A percentile compares a stretch with the other conserved stretches of the same genome.
Conservation (phyloP, 2,113 vertebrate species). For the Petaurus breviceps region DNA sequence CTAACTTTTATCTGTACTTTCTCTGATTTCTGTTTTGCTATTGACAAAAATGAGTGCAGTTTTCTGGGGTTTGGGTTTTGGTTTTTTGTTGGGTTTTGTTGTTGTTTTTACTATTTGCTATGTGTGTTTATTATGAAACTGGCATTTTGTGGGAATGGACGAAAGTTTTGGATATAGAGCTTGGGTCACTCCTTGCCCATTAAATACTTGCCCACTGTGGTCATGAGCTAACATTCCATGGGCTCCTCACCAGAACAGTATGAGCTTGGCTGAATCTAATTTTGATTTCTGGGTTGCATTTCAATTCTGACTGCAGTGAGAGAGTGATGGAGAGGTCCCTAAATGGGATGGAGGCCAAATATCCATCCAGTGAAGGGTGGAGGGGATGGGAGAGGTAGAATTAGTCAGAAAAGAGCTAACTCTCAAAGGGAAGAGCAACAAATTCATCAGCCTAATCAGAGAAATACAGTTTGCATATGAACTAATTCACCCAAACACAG, state of each 20-base stretch:
- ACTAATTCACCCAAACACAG: neutral
- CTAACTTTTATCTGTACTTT: neutral
- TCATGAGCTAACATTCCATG: neutral
- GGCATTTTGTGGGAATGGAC: too few relatives aligned
- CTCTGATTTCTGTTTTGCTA: neutral
- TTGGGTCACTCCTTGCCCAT: too few relatives aligned
- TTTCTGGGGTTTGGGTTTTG: too few relatives aligned
- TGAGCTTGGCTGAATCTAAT: neutral
- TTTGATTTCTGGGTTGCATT: neutral
- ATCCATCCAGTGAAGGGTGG: neutral
- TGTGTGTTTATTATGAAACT: too few relatives aligned
- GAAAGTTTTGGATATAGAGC: too few relatives aligned
- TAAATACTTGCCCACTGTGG: neutral
- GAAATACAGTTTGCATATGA: neutral
- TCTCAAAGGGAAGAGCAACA: neutral
- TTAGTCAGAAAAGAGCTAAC: neutral
- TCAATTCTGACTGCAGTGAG: neutral
- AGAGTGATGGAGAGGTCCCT: neutral
- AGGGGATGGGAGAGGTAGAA: neutral
- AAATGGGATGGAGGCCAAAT: neutral
- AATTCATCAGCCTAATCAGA: constrained; percentile 3
- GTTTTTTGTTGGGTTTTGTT: too few relatives aligned
- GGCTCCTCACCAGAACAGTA: neutral
- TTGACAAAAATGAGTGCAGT: neutral
- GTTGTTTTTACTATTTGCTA: too few relatives aligned